phyloP scores from a whole-genome alignment of 2,888 invertebrate species.

The Drosophila macrospina region DNA sequence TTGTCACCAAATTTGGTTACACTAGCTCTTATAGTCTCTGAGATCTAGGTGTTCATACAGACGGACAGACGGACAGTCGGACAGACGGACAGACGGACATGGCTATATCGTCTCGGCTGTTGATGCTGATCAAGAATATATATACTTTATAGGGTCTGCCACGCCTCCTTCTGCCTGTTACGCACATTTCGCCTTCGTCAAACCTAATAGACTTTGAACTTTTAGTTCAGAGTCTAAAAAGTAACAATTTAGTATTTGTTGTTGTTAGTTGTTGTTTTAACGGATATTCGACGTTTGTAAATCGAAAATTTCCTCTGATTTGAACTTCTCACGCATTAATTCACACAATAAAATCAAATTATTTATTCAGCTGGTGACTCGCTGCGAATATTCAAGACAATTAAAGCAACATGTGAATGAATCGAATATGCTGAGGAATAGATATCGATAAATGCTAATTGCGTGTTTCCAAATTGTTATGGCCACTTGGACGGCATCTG shows the following conservation, averaged over 20 bases:
- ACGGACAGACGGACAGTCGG: no score
- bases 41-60: no score
- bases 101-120: no score
- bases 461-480: conserved; percentile 53
- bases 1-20: no score
- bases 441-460: conserved; percentile 42
- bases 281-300: not conserved
- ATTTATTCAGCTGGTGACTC: conserved; percentile 41
- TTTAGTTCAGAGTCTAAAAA: not conserved
- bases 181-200: no score
- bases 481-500: conserved; percentile 27
- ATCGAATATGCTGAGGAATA: conserved; percentile 26
- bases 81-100: no score
- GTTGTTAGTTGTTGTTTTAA: not conserved
- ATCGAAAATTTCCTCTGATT: conserved; percentile 4
- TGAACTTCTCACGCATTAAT: conserved; percentile 45
- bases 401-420: conserved; percentile 35
- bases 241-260: not conserved
- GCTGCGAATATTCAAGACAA: conserved; percentile 24
- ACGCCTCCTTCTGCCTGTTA: no score
- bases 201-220: no score
- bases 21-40: no score
- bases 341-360: conserved; percentile 51
- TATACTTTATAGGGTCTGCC: no score
- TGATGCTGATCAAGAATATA: no score